Evolutionary conservation across 2,113 vertebrate genomes (phyloP).

Genomic region (Cacatua alba): DNA sequence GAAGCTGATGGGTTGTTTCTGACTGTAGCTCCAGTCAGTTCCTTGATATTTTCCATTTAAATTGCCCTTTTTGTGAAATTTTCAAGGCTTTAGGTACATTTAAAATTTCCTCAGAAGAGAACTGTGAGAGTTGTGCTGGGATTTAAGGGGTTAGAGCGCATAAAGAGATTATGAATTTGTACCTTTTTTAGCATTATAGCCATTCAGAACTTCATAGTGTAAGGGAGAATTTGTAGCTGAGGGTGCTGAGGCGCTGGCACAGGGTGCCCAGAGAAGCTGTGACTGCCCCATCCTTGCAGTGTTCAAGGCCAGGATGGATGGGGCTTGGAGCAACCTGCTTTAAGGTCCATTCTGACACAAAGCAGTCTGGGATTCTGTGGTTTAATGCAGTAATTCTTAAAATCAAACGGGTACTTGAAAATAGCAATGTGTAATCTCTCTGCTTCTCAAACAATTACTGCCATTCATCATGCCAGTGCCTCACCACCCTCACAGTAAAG

Average conservation of each 20-base stretch:
- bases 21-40: not conserved
- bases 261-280: not conserved
- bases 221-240: not conserved
- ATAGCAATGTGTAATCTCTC: not conserved
- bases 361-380: not conserved
- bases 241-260: not conserved
- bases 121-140: not conserved
- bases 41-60: constrained; percentile 9
- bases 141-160: not conserved
- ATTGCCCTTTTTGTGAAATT: not conserved
- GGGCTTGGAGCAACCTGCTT: too few species aligned
- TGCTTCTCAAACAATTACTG: not conserved
- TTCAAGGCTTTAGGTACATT: not conserved
- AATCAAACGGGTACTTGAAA: not conserved
- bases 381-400: not conserved
- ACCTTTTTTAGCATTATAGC: not conserved
- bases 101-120: not conserved
- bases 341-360: not conserved
- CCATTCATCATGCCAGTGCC: not conserved
- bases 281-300: not conserved
- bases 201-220: not conserved
- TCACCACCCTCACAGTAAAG: not conserved
- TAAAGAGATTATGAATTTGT: not conserved
- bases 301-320: not conserved
- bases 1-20: constrained; percentile 1